phyloP scores from a whole-genome alignment of 2,797 vertebrate genomes.

The Peromyscus nudipes region DNA sequence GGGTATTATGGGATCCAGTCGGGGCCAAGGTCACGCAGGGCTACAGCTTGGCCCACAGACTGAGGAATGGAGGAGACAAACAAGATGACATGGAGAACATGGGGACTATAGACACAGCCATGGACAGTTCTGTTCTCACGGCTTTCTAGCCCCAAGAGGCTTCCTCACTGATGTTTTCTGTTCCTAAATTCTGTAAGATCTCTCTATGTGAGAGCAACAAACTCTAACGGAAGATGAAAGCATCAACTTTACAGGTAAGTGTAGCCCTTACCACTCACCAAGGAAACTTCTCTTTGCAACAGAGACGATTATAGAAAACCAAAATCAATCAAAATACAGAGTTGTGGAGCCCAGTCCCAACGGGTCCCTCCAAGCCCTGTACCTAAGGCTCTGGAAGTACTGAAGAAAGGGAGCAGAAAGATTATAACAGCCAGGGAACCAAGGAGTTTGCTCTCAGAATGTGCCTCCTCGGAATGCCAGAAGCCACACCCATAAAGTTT shows the following conservation, averaged over 20 bases:
- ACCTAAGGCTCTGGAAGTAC: neutral
- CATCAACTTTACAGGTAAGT: neutral
- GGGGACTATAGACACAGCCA: neutral
- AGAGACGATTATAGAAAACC: neutral
- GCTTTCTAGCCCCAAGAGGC: neutral
- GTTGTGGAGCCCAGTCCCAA: neutral
- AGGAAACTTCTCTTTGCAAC: neutral
- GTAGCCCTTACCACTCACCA: neutral
- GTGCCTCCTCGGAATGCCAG: too few relatives aligned
- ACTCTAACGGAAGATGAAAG: neutral
- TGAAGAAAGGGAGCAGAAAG: neutral
- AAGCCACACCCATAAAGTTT: too few relatives aligned
- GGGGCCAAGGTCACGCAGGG: neutral
- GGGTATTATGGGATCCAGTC: too few relatives aligned
- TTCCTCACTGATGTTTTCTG: neutral
- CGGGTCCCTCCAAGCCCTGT: neutral
- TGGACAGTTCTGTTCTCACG: neutral
- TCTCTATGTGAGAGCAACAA: neutral
- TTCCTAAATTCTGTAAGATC: neutral
- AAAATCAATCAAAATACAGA: neutral
- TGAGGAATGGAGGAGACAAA: neutral
- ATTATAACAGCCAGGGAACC: neutral
- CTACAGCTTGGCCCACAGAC: neutral
- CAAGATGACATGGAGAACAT: neutral
- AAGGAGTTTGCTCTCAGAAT: neutral